phyloP scores from a whole-genome alignment of 2,888 invertebrate genomes.

The Scaptomyza flava region DNA sequence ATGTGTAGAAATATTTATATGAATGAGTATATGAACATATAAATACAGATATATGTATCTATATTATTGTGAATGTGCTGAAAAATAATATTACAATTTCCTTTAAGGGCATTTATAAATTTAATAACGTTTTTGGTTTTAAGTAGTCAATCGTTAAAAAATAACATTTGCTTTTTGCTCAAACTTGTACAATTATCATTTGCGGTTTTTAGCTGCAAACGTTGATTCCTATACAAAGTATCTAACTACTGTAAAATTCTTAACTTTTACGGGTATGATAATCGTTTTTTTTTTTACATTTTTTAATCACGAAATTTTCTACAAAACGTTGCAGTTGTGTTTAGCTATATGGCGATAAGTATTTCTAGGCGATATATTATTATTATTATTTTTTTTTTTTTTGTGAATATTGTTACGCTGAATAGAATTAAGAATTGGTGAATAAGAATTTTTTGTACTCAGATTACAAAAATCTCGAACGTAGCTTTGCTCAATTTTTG shows the following conservation, averaged over 20 bases:
- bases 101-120: conserved; percentile 47
- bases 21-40: conserved; percentile 20
- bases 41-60: conserved; percentile 29
- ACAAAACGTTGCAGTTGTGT: conserved; percentile 67
- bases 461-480: conserved; percentile 14
- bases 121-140: conserved; percentile 44
- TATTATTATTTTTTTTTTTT: conserved; percentile 28
- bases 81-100: conserved; percentile 64
- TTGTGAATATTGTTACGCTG: conserved; percentile 44
- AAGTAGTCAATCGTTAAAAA: conserved; percentile 55
- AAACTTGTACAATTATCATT: conserved; percentile 60
- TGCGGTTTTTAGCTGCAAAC: conserved; percentile 66
- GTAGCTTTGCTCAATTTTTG: conserved; percentile 41
- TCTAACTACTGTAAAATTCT: conserved; percentile 78
- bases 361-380: conserved; percentile 57
- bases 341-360: conserved; percentile 59
- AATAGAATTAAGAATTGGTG: conserved; percentile 14
- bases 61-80: conserved; percentile 61
- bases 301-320: conserved; percentile 65
- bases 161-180: conserved; percentile 62
- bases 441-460: conserved; percentile 9
- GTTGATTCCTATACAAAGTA: conserved; percentile 78
- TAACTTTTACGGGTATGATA: conserved; percentile 66
- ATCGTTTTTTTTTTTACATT: conserved; percentile 17
- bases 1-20: conserved; percentile 36